Base-by-base conservation (phyloP, 1,140 invertebrate genomes). In the Trichoplusia ni region DNA sequence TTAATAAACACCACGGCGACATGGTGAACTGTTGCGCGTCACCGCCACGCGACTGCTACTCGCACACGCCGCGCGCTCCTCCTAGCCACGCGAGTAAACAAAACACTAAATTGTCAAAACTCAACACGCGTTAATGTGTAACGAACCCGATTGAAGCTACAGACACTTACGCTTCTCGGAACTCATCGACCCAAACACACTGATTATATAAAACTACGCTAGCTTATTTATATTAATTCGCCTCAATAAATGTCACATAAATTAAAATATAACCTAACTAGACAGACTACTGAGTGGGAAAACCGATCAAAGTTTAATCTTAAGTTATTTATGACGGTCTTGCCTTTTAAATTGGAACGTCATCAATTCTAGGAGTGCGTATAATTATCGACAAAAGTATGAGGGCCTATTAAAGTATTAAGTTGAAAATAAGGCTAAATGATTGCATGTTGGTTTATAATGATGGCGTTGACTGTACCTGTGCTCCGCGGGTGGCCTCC, bases 1-100 rank as follows among this genome's bases (percentile, higher is more conserved):
- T 78, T 86, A 85, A 77, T 84, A 86, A 81, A 86, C 75, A 81
- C 73, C 82, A 83, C 14, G 38, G 18, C 2, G 71, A 77, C 81
- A 87, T 80, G 77, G 82, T 73, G 77, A 81, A 73, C 8, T 64
- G 60, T 75, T 73, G 73, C 78, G 64, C 64, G 60, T 54, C 53
- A 23, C n/a, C 6, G 23, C 9, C 21, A 25, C n/a, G 18, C 42
- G 2, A 21, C 9, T 0, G 19, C 42, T 0, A 27, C 13, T 44
- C 62, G 38, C 38, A 60, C 38, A 31, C 68, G 59, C 14, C 42
- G 59, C 42, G 58, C 16, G n/a, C 9, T 27, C 18, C 6, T n/a
- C 23, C 2, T 19, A 38, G 4, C 8, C 4, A 9, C 13, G n/a
- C 11, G 23, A 60, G 42, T 47, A 60, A 38, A 49, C 31, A 23